Evolutionary conservation across 2,888 invertebrate species (phyloP).

Genomic region (Eledone cirrhosa): DNA sequence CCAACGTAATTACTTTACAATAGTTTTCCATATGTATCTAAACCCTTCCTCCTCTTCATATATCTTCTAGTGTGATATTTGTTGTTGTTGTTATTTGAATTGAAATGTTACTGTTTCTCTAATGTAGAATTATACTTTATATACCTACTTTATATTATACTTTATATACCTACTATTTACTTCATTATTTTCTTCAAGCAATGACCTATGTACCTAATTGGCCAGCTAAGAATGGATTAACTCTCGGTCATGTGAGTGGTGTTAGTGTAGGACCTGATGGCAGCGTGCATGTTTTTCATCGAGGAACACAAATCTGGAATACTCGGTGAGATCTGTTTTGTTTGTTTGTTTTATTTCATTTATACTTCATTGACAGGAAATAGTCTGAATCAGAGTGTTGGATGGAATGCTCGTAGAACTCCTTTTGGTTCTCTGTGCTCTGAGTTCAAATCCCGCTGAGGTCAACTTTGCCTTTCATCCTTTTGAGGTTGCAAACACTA

Average conservation of each 20-base stretch:
- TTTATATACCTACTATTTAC: not conserved
- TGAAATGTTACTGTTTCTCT: no score
- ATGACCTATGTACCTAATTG: conserved; percentile 12
- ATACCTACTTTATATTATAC: no score
- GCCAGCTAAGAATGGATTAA: conserved; percentile 29
- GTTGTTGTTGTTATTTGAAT: no score
- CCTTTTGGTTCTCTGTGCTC: not conserved
- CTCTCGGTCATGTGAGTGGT: conserved; percentile 83
- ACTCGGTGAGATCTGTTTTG: conserved; percentile 71
- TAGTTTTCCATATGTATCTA: no score
- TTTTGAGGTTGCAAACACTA: no score
- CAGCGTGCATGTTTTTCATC: conserved; percentile 85
- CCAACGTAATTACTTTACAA: no score
- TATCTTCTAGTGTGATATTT: no score
- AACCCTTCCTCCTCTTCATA: no score
- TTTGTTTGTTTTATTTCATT: not conserved
- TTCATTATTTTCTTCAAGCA: not conserved
- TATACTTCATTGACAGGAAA: not conserved
- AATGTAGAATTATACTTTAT: no score
- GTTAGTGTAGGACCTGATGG: conserved; percentile 83
- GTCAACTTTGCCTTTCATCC: no score
- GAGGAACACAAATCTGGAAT: conserved; percentile 83
- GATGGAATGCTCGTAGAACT: not conserved
- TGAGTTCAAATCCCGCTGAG: not conserved
- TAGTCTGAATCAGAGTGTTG: not conserved